Evolutionary conservation across 2,113 vertebrate genomes (phyloP).

Genomic region (Gobius niger): DNA sequence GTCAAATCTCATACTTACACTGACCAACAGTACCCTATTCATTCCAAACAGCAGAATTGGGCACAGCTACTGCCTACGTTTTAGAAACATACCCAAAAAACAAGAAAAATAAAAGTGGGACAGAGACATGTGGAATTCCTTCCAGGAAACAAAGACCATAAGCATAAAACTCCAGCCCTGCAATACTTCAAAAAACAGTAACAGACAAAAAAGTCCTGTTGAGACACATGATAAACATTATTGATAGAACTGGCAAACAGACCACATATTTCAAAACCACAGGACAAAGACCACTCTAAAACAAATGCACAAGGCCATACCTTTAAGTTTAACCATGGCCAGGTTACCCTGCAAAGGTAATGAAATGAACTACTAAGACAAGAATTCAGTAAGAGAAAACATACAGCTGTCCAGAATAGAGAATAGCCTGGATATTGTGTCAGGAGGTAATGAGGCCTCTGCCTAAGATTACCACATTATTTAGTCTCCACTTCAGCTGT

Average conservation of each 20-base stretch:
- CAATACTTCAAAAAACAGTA: constrained; percentile 71
- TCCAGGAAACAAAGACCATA: constrained; percentile 66
- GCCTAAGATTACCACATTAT: constrained; percentile 61
- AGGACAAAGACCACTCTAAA: constrained; percentile 77
- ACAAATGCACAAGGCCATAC: constrained; percentile 72
- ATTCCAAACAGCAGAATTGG: constrained; percentile 91
- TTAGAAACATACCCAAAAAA: constrained; percentile 86
- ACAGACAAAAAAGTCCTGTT: constrained; percentile 74
- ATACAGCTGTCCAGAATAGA: constrained; percentile 74
- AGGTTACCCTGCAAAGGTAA: constrained; percentile 71
- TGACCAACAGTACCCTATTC: constrained; percentile 89
- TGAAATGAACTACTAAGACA: constrained; percentile 62
- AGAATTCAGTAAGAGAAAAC: constrained; percentile 52
- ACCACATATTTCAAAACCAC: constrained; percentile 84
- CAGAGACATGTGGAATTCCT: constrained; percentile 59
- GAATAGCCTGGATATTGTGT: constrained; percentile 3
- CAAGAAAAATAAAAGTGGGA: constrained; percentile 57
- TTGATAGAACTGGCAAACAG: constrained; percentile 75
- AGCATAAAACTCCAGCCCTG: constrained; percentile 64
- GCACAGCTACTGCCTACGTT: constrained; percentile 89
- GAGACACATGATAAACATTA: constrained; percentile 75
- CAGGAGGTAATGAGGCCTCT: constrained; percentile 64
- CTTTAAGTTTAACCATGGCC: constrained; percentile 65
- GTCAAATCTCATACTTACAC: constrained; percentile 90
- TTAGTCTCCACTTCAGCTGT: constrained; percentile 77